These are phyloP conservation scores for Anthonomus grandis DNA, from an alignment of 1,140 invertebrate species.

Conservation along the genomic window DNA sequence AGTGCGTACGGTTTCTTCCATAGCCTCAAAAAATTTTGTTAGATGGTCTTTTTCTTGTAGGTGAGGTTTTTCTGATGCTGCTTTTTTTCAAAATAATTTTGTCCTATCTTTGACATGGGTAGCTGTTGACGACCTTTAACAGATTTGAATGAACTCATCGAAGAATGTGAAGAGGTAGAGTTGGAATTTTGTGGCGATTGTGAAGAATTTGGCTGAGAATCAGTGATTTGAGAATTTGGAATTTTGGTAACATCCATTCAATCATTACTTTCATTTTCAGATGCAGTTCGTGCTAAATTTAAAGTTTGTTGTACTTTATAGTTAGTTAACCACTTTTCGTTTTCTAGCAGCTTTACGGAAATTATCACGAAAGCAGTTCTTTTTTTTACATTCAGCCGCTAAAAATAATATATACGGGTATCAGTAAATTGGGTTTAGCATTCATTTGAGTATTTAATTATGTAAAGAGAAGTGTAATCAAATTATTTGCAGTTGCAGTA, in stretches of 20 bases:
- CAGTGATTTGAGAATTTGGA: background rate
- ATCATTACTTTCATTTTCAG: background rate
- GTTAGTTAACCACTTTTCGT: background rate
- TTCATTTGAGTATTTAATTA: background rate
- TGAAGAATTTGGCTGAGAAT: background rate
- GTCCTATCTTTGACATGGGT: too few relatives aligned
- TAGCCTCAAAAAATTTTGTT: too few relatives aligned
- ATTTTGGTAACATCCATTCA: background rate
- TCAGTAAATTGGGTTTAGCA: background rate
- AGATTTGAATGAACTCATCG: background rate
- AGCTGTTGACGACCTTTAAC: background rate
- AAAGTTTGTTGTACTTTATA: background rate
- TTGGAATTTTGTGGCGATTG: background rate
- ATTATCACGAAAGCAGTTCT: background rate
- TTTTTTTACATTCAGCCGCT: background rate
- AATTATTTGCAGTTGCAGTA: slow-evolving; percentile 4
- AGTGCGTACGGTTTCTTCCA: too few relatives aligned
- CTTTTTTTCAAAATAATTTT: too few relatives aligned
- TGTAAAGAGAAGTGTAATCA: background rate
- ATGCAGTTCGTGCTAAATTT: background rate
- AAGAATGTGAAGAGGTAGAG: background rate
- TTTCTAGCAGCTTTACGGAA: background rate
- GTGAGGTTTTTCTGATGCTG: too few relatives aligned
- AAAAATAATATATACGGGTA: background rate
- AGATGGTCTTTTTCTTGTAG: too few relatives aligned